Evolutionary conservation across 2,888 invertebrate species (phyloP).

Genomic region (Megamerina dolium): DNA sequence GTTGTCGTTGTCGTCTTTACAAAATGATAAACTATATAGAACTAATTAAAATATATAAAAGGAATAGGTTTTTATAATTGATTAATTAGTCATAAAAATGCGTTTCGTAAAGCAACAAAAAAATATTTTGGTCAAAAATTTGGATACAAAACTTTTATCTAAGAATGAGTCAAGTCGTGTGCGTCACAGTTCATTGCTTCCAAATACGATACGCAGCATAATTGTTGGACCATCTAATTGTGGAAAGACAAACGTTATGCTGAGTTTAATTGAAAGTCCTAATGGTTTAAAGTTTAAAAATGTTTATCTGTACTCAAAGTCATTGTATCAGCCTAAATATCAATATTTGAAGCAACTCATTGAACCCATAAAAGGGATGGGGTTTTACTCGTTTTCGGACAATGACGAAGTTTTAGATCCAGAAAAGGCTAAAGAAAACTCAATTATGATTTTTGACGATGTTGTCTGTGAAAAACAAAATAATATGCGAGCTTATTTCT

Average conservation of each 20-base stretch:
- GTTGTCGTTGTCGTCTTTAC: no score
- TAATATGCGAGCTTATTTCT: conserved; percentile 34
- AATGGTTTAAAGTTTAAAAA: conserved; percentile 42
- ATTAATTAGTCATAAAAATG: conserved; percentile 9
- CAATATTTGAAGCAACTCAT: conserved; percentile 22
- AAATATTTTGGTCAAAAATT: conserved; percentile 1
- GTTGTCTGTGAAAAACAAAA: conserved; percentile 36
- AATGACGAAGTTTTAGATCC: conserved; percentile 16
- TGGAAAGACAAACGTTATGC: conserved; percentile 41
- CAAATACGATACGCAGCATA: conserved; percentile 24
- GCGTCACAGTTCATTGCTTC: conserved; percentile 30
- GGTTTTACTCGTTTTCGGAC: conserved; percentile 17
- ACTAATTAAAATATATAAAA: conserved; percentile 5
- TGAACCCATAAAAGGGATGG: conserved; percentile 18
- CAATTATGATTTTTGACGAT: conserved; percentile 44
- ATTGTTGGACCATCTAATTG: conserved; percentile 39
- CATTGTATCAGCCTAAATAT: conserved; percentile 30
- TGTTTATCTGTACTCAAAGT: conserved; percentile 38
- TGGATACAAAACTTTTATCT: neutral
- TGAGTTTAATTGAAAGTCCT: conserved; percentile 31
- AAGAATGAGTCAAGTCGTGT: neutral
- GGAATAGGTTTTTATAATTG: neutral
- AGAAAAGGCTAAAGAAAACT: conserved; percentile 26
- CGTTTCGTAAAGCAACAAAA: conserved; percentile 11
- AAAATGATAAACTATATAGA: no score